These are phyloP conservation scores for Penaeus japonicus DNA, from an alignment of 1,140 invertebrate species.

Conservation along the genomic window DNA sequence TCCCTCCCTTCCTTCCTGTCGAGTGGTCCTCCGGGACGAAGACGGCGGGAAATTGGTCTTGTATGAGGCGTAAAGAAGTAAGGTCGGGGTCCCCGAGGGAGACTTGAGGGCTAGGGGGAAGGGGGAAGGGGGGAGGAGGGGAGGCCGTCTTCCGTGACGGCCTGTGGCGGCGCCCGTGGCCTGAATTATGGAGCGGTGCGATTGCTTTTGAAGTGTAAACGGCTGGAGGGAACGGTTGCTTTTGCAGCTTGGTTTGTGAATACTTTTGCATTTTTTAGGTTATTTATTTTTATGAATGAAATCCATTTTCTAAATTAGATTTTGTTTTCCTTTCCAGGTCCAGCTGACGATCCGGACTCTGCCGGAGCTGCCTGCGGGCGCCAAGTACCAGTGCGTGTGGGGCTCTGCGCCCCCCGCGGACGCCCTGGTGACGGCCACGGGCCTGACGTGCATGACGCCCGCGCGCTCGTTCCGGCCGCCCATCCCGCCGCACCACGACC, in stretches of 20 bases:
- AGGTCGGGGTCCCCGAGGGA: background rate
- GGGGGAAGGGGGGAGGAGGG: too few relatives aligned
- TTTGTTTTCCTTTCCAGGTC: slow-evolving; percentile 67
- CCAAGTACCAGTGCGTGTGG: slow-evolving; percentile 90
- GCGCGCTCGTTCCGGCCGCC: slow-evolving; percentile 76
- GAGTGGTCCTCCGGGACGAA: too few relatives aligned
- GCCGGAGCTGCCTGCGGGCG: slow-evolving; percentile 85
- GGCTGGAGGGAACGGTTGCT: too few relatives aligned
- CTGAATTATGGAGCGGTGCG: too few relatives aligned
- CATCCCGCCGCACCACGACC: slow-evolving; percentile 79
- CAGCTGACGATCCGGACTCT: slow-evolving; percentile 87
- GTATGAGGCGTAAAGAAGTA: background rate
- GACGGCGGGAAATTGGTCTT: too few relatives aligned
- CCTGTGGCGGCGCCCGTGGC: too few relatives aligned
- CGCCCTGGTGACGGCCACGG: slow-evolving; percentile 78
- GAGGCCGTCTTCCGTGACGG: too few relatives aligned
- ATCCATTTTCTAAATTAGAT: background rate
- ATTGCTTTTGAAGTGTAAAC: background rate
- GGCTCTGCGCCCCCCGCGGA: slow-evolving; percentile 84
- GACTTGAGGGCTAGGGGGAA: too few relatives aligned
- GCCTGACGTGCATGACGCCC: slow-evolving; percentile 86
- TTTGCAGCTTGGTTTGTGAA: background rate
- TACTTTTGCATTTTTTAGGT: background rate
- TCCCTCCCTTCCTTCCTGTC: too few relatives aligned
- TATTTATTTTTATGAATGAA: background rate